Conservation (phyloP, 2,888 invertebrate genomes). For the Archips xylosteana region DNA sequence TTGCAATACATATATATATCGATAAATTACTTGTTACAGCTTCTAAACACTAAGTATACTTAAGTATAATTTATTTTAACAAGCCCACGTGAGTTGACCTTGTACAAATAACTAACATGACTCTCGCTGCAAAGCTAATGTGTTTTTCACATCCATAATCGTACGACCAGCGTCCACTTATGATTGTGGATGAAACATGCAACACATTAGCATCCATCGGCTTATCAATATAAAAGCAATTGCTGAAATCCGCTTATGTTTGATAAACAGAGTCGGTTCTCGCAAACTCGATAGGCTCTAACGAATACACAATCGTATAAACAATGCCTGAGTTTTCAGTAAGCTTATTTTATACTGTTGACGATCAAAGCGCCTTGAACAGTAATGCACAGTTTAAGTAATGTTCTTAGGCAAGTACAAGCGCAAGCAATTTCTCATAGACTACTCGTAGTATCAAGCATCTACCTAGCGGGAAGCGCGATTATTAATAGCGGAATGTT, state of each 20-base stretch:
- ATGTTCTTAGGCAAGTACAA: too few species aligned
- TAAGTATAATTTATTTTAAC: not conserved
- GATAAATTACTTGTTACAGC: not conserved
- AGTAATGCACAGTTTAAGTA: too few species aligned
- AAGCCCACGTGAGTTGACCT: not conserved
- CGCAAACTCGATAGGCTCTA: not conserved
- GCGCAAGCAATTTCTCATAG: too few species aligned
- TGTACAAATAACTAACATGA: not conserved
- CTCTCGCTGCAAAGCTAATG: conserved; percentile 12
- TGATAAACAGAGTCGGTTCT: conserved; percentile 12
- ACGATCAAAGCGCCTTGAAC: not conserved
- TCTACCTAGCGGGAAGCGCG: too few species aligned
- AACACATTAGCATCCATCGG: conserved; percentile 27
- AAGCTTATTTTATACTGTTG: not conserved
- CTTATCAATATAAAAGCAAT: conserved; percentile 33
- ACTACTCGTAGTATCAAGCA: too few species aligned
- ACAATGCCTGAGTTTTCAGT: not conserved
- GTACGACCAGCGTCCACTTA: conserved; percentile 26
- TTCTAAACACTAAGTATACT: not conserved
- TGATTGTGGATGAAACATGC: conserved; percentile 30
- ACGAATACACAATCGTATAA: not conserved
- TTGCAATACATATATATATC: too few species aligned
- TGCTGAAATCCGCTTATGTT: conserved; percentile 20
- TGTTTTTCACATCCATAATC: conserved; percentile 29
- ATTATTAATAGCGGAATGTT: too few species aligned